phyloP scores from a whole-genome alignment of 2,797 vertebrate genomes.

The Danionella dracula region DNA sequence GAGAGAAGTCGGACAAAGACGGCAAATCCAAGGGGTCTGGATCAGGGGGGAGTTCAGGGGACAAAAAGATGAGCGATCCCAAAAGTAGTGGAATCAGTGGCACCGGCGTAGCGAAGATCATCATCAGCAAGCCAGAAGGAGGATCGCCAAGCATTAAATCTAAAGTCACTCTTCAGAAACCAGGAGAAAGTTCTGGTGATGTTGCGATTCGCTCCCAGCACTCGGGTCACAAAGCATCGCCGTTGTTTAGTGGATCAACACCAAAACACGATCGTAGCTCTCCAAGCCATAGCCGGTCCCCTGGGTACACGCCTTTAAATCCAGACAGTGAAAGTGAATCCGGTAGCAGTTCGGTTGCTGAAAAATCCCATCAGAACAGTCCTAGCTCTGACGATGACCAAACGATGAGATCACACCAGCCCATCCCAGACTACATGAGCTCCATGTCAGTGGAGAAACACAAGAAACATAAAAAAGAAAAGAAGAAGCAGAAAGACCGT shows the following conservation, averaged over 20 bases:
- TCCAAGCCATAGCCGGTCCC: conserved; percentile 95
- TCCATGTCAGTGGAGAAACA: conserved; percentile 87
- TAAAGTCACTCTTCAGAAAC: conserved; percentile 94
- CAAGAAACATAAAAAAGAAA: conserved; percentile 98
- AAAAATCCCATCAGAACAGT: conserved; percentile 98
- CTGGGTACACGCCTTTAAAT: conserved; percentile 91
- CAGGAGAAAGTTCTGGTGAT: conserved; percentile 82
- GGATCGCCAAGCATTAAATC: conserved; percentile 97
- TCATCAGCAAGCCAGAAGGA: conserved; percentile 96
- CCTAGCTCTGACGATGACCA: conserved; percentile 95
- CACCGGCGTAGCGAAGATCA: conserved; percentile 93
- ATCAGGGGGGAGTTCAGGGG: conserved; percentile 77
- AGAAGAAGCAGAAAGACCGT: conserved; percentile 92
- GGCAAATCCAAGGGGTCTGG: conserved; percentile 86
- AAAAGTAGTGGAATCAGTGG: conserved; percentile 81
- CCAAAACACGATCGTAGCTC: conserved; percentile 96
- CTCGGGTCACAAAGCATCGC: conserved; percentile 88
- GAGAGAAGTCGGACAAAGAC: conserved; percentile 94
- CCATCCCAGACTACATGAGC: conserved; percentile 73
- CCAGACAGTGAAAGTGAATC: conserved; percentile 97
- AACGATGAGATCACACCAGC: conserved; percentile 71
- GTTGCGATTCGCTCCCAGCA: conserved; percentile 82
- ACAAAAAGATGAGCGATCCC: conserved; percentile 89
- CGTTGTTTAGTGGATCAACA: conserved; percentile 94
- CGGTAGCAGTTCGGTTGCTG: conserved; percentile 91